Evolutionary conservation across 2,797 vertebrate species (phyloP), one percentile per base, ranked within the genome.

Genomic region (Hafferia zeledoni): DNA sequence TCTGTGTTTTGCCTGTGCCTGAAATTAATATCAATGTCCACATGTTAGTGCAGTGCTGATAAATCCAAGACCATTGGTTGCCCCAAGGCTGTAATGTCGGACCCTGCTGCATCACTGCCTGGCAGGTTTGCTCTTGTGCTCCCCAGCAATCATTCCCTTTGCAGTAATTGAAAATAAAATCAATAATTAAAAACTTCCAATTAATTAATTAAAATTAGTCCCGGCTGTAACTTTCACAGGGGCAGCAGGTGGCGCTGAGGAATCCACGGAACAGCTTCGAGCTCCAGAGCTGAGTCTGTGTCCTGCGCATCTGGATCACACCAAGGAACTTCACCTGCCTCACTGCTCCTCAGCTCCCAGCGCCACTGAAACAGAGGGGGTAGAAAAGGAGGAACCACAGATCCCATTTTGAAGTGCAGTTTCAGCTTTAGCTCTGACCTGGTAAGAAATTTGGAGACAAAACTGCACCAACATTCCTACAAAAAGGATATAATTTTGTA

Each of bases 11-110:
- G n/a, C 9, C 27, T 5, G 10, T 0, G 3, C 22, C 41, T 5
- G 27, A 43, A 13, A 37, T 8, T 9, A 35, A 0, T 2, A 3
- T 0, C 17, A 6, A 6, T 4, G 23, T 3, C 28, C 46, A 0
- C 5, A 6, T 5, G 22, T 4, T 7, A 4, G 39, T 1, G 55
- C 39, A 5, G 7, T 1, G 46, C 44, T 56, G 65, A 2, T 3
- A 41, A 10, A 23, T 2, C 31, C 37, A 2, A 23, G 11, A 35
- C 15, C 22, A 6, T 0, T 3, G 4, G 41, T 8, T 23, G 23
- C 39, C 33, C 44, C 57, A 33, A 50, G 23, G 44, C 39, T 75
- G 53, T 2, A 25, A 10, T 35, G 5, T 9, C 4, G 6, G 47
- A 23, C 22, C 8, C 52, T 5, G 61, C 39, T 14, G 46, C 33